Percentiles rank a stretch among this genome's conserved stretches.
phyloP scores from a whole-genome alignment of 2,113 vertebrate genomes.

The Neopipo cinnamomea region DNA sequence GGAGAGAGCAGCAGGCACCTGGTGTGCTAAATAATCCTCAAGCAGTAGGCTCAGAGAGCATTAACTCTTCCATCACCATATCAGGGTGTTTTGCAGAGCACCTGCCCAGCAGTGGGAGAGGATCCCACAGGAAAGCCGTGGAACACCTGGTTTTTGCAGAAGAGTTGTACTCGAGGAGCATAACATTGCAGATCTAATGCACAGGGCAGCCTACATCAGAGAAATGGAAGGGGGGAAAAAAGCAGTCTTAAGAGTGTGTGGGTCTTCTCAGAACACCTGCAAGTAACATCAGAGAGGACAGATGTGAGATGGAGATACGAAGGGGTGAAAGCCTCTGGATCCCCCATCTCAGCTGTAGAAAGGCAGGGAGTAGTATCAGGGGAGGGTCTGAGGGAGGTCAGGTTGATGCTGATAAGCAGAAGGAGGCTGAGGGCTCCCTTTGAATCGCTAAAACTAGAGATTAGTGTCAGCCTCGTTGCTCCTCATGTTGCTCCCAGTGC shows the following conservation, averaged over 20 bases:
- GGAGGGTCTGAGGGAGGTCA: neutral
- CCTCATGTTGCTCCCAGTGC: neutral
- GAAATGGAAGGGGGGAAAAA: neutral
- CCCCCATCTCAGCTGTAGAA: neutral
- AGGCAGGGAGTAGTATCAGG: neutral
- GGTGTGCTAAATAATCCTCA: slow-evolving; percentile 57
- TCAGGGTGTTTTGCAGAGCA: neutral
- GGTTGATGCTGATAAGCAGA: neutral
- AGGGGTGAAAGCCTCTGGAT: neutral
- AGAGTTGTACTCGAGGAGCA: neutral
- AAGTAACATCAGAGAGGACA: neutral
- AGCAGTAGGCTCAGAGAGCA: neutral
- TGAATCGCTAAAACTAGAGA: neutral
- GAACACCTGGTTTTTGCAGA: neutral
- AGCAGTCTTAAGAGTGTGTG: neutral
- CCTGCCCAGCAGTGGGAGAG: neutral
- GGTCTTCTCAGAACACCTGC: neutral
- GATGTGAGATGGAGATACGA: neutral
- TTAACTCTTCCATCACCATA: neutral
- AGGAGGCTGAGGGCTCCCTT: neutral
- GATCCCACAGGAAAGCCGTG: rapidly evolving
- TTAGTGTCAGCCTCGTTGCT: neutral
- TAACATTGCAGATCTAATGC: rapidly evolving
- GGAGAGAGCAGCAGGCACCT: slow-evolving; percentile 57
- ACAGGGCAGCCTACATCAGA: neutral